Conservation (phyloP, 2,797 vertebrate species). For the Pseudopleuronectes americanus region DNA sequence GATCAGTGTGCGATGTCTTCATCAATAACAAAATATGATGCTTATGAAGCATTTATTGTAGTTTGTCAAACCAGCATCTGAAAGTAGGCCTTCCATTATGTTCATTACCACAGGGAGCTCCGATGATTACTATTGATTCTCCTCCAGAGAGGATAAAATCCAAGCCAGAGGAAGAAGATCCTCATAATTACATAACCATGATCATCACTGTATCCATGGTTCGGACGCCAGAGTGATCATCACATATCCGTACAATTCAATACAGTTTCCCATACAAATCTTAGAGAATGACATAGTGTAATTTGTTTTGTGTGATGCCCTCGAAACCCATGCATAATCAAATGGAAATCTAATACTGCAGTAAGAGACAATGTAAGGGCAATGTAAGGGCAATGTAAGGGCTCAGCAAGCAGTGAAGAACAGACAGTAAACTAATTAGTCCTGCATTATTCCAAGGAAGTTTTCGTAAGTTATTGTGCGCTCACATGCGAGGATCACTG, state of each 20-base stretch:
- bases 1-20: constrained; percentile 27
- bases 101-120: constrained; percentile 46
- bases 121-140: constrained; percentile 70
- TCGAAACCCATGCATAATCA: constrained; percentile 45
- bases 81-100: constrained; percentile 49
- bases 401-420: constrained; percentile 24
- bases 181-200: constrained; percentile 36
- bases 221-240: constrained; percentile 33
- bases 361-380: constrained; percentile 16
- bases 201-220: constrained; percentile 25
- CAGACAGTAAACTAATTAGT: constrained; percentile 55
- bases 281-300: constrained; percentile 24
- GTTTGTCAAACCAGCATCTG: constrained; percentile 48
- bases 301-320: constrained; percentile 40
- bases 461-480: not conserved
- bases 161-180: constrained; percentile 22
- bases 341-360: constrained; percentile 16
- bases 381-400: constrained; percentile 2
- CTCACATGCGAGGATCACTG: constrained; percentile 28
- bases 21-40: constrained; percentile 49
- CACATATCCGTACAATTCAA: constrained; percentile 24
- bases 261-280: constrained; percentile 23
- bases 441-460: constrained; percentile 16
- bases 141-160: constrained; percentile 51
- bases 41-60: constrained; percentile 45